A percentile compares a stretch with the other conserved stretches of the same genome.
Conservation (phyloP, 1,140 invertebrate species). For the Antheraea pernyi region DNA sequence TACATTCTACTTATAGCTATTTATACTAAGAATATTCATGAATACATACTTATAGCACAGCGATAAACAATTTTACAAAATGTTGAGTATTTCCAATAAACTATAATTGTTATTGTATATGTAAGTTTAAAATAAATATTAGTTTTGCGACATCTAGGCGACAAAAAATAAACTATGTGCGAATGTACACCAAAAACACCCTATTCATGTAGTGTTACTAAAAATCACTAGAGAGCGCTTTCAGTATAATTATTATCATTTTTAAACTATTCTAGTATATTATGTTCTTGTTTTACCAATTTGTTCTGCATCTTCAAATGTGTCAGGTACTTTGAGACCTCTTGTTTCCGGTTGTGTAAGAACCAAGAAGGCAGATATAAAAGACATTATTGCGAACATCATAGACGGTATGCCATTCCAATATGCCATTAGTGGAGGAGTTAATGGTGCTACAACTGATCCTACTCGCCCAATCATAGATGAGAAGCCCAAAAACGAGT, state of each 20-base stretch:
- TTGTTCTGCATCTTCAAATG: conserved; percentile 84
- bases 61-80: too few relatives aligned
- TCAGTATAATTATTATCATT: background rate
- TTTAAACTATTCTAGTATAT: too few relatives aligned
- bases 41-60: too few relatives aligned
- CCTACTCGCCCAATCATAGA: conserved; percentile 88
- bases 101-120: too few relatives aligned
- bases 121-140: too few relatives aligned
- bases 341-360: conserved; percentile 86
- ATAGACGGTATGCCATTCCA: conserved; percentile 80
- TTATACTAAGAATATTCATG: too few relatives aligned
- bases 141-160: too few relatives aligned
- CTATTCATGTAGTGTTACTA: background rate
- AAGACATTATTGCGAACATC: conserved; percentile 83
- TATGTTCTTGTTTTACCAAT: conserved; percentile 55
- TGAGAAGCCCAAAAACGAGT: conserved; percentile 84
- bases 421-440: conserved; percentile 74
- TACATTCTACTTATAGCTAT: too few relatives aligned
- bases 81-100: too few relatives aligned
- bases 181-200: too few relatives aligned
- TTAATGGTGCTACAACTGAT: conserved; percentile 86
- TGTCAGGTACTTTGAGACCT: conserved; percentile 84
- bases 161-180: too few relatives aligned
- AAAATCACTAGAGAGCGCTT: background rate
- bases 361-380: conserved; percentile 81